These are phyloP conservation scores for human DNA, from an alignment of 2,113 vertebrate species.

Conservation along the genomic window GRCh38 chr13:22734501-22735000, in stretches of 20 bases:
- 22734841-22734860: background rate
- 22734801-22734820: background rate
- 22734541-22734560: background rate
- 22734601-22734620: background rate
- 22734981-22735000: background rate
- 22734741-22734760: background rate
- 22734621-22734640: background rate
- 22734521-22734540: slow-evolving; percentile 1
- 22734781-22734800: background rate
- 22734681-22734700: background rate
- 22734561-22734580: background rate
- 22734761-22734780: background rate
- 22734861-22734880: background rate
- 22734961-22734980: background rate
- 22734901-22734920: background rate
- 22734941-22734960: background rate
- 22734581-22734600: background rate
- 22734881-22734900: background rate
- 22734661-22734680: background rate
- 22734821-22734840: background rate
- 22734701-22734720: background rate
- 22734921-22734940: background rate
- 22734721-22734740: background rate
- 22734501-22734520: background rate
- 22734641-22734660: background rate